Conservation (phyloP, 2,113 vertebrate genomes). For the Haemorhous mexicanus region DNA sequence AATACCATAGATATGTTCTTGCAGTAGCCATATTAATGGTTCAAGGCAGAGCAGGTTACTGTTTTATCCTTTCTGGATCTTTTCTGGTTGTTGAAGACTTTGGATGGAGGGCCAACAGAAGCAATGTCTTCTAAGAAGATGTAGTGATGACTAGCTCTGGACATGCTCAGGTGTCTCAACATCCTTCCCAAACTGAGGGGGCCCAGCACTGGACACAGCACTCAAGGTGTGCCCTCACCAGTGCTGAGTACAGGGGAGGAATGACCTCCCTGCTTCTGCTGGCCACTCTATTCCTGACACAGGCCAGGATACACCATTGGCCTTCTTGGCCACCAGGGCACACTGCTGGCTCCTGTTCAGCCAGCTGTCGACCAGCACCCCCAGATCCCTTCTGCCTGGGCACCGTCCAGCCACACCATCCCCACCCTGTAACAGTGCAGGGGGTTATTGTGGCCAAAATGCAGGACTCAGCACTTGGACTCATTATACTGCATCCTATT, state of each 20-base stretch:
- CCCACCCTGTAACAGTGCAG: rapidly evolving
- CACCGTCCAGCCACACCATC: rapidly evolving
- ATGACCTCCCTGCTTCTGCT: neutral
- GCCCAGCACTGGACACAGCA: neutral
- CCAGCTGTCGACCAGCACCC: rapidly evolving
- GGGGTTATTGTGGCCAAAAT: neutral
- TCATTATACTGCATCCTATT: neutral
- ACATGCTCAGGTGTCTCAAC: rapidly evolving
- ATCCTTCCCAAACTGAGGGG: neutral
- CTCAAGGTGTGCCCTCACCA: neutral
- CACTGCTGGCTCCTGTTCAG: neutral
- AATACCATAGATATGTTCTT: neutral
- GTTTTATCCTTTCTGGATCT: neutral
- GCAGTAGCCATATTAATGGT: neutral
- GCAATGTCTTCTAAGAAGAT: neutral
- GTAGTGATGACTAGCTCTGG: neutral
- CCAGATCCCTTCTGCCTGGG: neutral
- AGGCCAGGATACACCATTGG: neutral
- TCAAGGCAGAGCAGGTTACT: neutral
- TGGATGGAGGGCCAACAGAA: neutral
- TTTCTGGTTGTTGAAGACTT: neutral
- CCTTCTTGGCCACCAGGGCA: neutral
- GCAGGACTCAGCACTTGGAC: neutral
- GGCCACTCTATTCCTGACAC: neutral
- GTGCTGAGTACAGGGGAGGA: rapidly evolving